A percentile compares a stretch with the other conserved stretches of the same genome.
Evolutionary conservation across 2,113 vertebrate species (phyloP).

Genomic region (Mus spicilegus): DNA sequence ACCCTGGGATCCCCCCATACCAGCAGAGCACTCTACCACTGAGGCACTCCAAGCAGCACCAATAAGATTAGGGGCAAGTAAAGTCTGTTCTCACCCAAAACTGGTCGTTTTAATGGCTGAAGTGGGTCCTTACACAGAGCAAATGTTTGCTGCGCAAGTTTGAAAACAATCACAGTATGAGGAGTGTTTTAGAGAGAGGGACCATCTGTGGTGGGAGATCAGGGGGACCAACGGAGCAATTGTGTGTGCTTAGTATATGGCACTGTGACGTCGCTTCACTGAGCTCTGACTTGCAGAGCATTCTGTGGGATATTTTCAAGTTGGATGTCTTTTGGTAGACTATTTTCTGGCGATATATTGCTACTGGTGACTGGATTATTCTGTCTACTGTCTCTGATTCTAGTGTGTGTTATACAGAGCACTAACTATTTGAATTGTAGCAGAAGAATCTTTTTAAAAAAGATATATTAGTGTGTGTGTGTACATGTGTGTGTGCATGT

Average conservation of each 20-base stretch:
- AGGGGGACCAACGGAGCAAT: accelerated
- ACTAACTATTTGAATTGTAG: not conserved
- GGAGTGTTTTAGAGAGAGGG: not conserved
- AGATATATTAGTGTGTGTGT: too few species aligned
- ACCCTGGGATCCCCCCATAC: not conserved
- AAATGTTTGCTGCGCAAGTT: slow-evolving; percentile 41
- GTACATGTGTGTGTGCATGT: not conserved
- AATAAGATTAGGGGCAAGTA: not conserved
- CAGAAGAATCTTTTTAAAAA: not conserved
- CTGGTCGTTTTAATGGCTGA: not conserved
- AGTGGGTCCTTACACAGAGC: not conserved
- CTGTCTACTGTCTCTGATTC: not conserved
- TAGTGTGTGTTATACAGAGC: not conserved
- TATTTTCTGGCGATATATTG: not conserved
- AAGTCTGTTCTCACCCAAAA: not conserved
- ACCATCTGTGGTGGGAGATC: accelerated
- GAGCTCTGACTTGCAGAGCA: not conserved
- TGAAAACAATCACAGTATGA: not conserved
- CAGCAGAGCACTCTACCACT: not conserved
- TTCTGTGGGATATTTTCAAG: not conserved
- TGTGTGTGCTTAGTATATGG: not conserved
- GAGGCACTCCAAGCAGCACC: not conserved
- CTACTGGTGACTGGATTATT: not conserved
- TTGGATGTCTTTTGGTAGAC: not conserved
- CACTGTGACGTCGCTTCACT: not conserved